phyloP scores from a whole-genome alignment of 1,140 invertebrate species.

The Brachionus angularis region DNA sequence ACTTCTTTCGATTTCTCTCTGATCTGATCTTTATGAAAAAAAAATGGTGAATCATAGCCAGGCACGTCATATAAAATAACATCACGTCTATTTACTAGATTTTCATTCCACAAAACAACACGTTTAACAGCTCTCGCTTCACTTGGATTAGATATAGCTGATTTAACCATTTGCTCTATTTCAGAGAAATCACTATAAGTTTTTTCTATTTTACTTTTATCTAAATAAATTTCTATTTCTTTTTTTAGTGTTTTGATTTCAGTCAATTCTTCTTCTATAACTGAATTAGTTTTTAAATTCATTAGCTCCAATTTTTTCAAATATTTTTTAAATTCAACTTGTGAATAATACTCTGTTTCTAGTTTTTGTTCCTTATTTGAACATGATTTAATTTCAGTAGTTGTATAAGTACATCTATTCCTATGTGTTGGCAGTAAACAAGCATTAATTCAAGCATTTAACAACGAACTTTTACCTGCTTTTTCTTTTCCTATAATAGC shows the following conservation, averaged over 20 bases:
- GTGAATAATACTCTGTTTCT: background rate
- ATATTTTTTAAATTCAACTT: background rate
- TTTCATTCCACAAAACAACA: background rate
- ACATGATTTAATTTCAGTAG: conserved; percentile 10
- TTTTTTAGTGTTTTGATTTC: background rate
- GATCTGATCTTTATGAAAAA: conserved; percentile 2
- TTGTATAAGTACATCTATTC: conserved; percentile 24
- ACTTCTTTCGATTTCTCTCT: background rate
- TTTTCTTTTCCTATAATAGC: conserved; percentile 14
- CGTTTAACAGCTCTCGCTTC: background rate
- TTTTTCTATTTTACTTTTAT: background rate
- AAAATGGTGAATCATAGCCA: conserved; percentile 17
- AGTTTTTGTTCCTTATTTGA: background rate
- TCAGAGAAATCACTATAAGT: background rate
- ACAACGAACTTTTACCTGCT: background rate
- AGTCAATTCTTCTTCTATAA: background rate
- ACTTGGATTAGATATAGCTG: conserved; percentile 2
- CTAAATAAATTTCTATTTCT: background rate
- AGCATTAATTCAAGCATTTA: conserved; percentile 5
- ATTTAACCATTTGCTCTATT: background rate
- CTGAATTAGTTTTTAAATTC: no score
- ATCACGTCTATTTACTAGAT: background rate
- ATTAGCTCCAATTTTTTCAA: no score
- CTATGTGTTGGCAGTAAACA: background rate
- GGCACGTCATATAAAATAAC: conserved; percentile 2